Evolutionary conservation across 2,888 invertebrate genomes (phyloP), one percentile per base, ranked within the genome.

Genomic region (Chromoteleia sp.): DNA sequence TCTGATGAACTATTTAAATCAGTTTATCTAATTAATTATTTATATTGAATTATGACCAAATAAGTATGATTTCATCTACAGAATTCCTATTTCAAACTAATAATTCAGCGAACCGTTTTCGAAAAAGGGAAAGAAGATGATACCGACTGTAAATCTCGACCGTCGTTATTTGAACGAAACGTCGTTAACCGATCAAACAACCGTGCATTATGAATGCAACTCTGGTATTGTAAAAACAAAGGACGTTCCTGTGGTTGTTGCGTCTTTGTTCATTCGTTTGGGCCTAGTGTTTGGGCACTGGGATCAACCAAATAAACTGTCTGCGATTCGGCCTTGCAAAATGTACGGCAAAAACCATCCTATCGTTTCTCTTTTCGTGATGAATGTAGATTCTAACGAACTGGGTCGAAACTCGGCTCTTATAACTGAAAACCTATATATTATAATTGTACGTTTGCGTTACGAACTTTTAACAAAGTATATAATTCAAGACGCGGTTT

Each of bases 311-410:
- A 79, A 54, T 83, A 80, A 82, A 84, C 84, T 76, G 86, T 84
- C 86, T 85, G 74, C 84, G 83, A 81, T 81, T 81, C 83, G 84
- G 83, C 85, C 85, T 87, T 86, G 86, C 84, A 77, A 83, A 80
- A 83, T 84, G 67, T 83, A 61, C 81, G 70, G 78, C 86, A 87
- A 87, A 87, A 87, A 86, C 81, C 54, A 73, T 84, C 82, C 73
- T 70, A 78, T 65, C 63, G 54, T 81, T 81, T 78, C 85, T 74
- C 59, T 73, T 81, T 61, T 56, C 33, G 30, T 67, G 50, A 39
- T 41, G 67, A 75, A 48, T 65, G 30, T 58, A 75, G 58, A 75
- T 50, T 74, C 56, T 70, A 77, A 70, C 70, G 56, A 63, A 63
- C 19, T 63, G 61, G 76, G 52, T 68, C 45, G 76, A 59, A 50